Base-by-base conservation (phyloP, 2,888 invertebrate genomes). In the Rhyacophila evoluta region DNA sequence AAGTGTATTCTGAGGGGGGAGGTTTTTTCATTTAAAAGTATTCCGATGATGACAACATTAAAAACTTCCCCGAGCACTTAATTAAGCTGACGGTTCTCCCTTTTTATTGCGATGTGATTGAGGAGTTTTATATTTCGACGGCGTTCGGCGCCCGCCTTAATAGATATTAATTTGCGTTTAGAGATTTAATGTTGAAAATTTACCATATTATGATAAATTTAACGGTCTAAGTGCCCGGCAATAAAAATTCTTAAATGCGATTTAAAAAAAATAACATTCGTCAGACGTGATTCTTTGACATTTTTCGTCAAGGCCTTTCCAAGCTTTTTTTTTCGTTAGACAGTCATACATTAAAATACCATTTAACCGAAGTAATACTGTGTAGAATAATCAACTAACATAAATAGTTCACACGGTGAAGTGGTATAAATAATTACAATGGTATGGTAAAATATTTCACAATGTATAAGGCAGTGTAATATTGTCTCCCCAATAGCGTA, bases 31-130 rank as follows among this genome's bases (percentile, higher is more conserved):
- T 55, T 55, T 55, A 55, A 55, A 55, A 55, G 55, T 55, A 55
- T 55, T 55, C 55, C 55, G 55, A 55, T 55, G 55, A 55, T 55
- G 55, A 55, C 55, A 55, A 55, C 55, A 55, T 55, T 55, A 55
- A 55, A 55, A 55, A 55, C 55, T 55, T 55, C 19, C 15, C 55
- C 55, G 19, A 5, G 55, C 55, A 55, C 55, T 55, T 55, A 55
- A 55, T 55, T 55, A 55, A 55, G 55, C 25, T 25, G 55, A 55
- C 55, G 55, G 55, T 2, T 25, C 55, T 55, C 55, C 8, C 55
- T 55, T 55, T 55, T 55, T 55, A 55, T 55, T 55, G 55, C 55
- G 55, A 8, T 55, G 55, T 55, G 55, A 55, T 55, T 55, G 55
- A 55, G 55, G 55, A 55, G 19, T 19, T 55, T 55, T 55, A 55